Percentiles rank a stretch among this genome's conserved stretches.
phyloP scores from a whole-genome alignment of 2,113 vertebrate species.

The Odocoileus hemionus region DNA sequence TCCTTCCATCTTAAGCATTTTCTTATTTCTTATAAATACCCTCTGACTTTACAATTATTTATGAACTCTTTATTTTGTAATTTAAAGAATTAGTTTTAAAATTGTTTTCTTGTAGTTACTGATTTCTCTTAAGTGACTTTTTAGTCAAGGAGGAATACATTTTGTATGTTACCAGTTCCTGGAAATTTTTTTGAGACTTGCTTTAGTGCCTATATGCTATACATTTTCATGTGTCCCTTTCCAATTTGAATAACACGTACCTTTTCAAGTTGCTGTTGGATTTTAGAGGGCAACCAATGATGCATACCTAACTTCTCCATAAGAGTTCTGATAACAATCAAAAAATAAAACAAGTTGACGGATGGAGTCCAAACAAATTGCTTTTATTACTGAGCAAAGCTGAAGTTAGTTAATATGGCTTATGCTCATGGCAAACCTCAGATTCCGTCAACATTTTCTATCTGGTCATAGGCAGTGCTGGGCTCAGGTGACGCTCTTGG shows the following conservation, averaged over 20 bases:
- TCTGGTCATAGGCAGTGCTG: not conserved
- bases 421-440: not conserved
- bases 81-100: not conserved
- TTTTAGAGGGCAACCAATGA: not conserved
- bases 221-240: not conserved
- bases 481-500: not conserved
- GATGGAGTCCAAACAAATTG: not conserved
- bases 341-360: not conserved
- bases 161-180: not conserved
- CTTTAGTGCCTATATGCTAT: not conserved
- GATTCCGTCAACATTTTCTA: not conserved
- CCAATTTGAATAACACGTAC: not conserved
- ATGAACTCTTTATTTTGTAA: conserved; percentile 8
- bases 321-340: not conserved
- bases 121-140: not conserved
- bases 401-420: not conserved
- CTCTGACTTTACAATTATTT: not conserved
- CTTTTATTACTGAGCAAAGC: not conserved
- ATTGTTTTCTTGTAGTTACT: not conserved
- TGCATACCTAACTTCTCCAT: not conserved
- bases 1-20: not conserved
- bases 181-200: not conserved
- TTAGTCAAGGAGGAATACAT: not conserved
- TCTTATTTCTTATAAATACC: not conserved
- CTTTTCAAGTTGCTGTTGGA: not conserved